Base-by-base conservation (phyloP, 2,797 vertebrate species). In the Distichodus sexfasciatus region DNA sequence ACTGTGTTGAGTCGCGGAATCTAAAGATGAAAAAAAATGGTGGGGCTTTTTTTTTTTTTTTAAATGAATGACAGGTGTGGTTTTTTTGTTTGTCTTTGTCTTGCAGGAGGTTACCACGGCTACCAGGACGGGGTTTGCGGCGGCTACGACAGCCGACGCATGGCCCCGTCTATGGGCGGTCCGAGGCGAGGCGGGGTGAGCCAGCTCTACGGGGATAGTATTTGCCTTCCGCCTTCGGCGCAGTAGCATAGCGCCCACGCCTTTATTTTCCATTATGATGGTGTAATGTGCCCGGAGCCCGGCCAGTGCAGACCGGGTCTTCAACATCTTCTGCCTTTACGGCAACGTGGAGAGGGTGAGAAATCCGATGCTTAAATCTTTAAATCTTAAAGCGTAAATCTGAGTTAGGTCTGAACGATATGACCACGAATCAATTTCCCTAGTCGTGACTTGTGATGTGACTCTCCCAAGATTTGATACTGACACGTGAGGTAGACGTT, bases 281-380 rank as follows among this genome's bases (percentile, higher is more conserved):
- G 94, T 96, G 9, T 98, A 98, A 14, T 94, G n/a, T n/a, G 94
- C 48, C 85, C 97, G 63, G 95, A 97, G 67, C 92, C 96, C 0
- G 69, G 86, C 3, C 96, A 96, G 88, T 17, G 93, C 94, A 12
- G 95, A 98, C 78, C 87, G 89, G 19, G 94, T 98, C 77, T 97
- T 97, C 87, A 98, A 97, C 75, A 91, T 98, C 75, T 96, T 98
- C 88, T 98, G 95, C 68, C 90, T 97, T 14, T 97, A 95, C 7
- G 95, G 96, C 55, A 98, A 97, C 2, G 91, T 97, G 43, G 96
- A 96, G 79, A 90, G 94, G 92, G 96, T 97, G 79, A 87, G 91
- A 72, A 6, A n/a, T n/a, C n/a, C n/a, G n/a, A n/a, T n/a, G n/a
- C n/a, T n/a, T n/a, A n/a, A n/a, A n/a, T n/a, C n/a, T n/a, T n/a